Evolutionary conservation across 2,113 vertebrate species (phyloP), one percentile per base, ranked within the genome.

Genomic region (Tauraco erythrolophus): DNA sequence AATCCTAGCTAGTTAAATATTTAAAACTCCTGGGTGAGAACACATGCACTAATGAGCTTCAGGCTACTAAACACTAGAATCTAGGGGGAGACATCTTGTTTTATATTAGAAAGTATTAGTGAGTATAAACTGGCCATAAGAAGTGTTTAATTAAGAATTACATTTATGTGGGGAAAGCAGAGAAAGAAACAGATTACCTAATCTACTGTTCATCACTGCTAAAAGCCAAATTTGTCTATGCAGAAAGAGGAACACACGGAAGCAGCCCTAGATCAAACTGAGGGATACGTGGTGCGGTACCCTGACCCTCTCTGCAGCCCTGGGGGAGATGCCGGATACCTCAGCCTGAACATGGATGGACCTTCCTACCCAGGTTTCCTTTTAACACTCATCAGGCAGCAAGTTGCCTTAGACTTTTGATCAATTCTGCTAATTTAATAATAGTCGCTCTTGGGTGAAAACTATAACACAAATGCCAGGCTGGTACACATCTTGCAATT

Each of bases 1-100:
- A 97, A 97, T 96, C 96, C 97, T 98, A 94, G 97, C 97, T 98
- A 96, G 97, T 98, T 97, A 98, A 98, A 98, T 98, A 98, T 98
- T 97, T 98, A 98, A 98, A 98, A 97, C 98, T 98, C 98, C 91
- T 96, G 97, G 97, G 98, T 97, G 91, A 97, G 96, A 97, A 48
- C 66, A 58, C 83, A 97, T 90, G 95, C 83, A 65, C 97, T 97
- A 98, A 98, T 97, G 98, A 98, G 98, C 98, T 98, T 96, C 91
- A 92, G 97, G 97, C 97, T 96, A 97, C 95, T 97, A 96, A 96
- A 92, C 89, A 94, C 57, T 94, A 91, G 91, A 89, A 93, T 97
- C 89, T 93, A 76, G 86, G 37, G 94, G 96, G 94, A 96, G 92
- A 89, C 91, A 94, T 90, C 91, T 93, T 89, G 88, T 94, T 97